These are phyloP conservation scores for Iguana delicatissima DNA, from an alignment of 2,797 vertebrate species.

Conservation along the genomic window DNA sequence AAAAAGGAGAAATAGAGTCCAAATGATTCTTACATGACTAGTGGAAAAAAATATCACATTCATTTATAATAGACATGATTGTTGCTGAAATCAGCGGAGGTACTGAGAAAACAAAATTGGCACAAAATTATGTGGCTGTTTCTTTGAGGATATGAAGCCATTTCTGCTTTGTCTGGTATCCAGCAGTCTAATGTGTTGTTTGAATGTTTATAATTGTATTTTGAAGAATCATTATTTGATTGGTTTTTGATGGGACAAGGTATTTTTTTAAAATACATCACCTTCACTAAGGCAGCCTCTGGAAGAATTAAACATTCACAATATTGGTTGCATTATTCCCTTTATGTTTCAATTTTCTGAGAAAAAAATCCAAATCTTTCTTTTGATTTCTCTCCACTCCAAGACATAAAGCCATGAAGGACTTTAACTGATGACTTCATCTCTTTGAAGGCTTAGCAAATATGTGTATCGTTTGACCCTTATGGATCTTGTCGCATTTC, in stretches of 20 bases:
- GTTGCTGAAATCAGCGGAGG: neutral
- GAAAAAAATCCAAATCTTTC: neutral
- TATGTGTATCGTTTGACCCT: neutral
- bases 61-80: neutral
- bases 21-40: neutral
- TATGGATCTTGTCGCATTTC: neutral
- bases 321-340: neutral
- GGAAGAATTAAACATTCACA: neutral
- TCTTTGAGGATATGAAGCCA: neutral
- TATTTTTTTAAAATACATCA: neutral
- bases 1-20: neutral
- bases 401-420: neutral
- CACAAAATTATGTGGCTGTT: neutral
- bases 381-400: neutral
- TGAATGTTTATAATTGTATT: neutral
- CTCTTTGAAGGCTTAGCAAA: neutral
- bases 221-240: slow-evolving; percentile 16
- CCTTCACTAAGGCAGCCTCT: neutral
- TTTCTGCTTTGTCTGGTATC: neutral
- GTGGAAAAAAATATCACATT: neutral
- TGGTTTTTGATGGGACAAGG: too few relatives aligned
- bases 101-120: neutral
- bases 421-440: neutral
- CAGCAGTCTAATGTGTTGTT: neutral
- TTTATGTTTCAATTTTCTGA: neutral